phyloP scores from a whole-genome alignment of 2,888 invertebrate genomes.

The Gnatocerus cornutus region DNA sequence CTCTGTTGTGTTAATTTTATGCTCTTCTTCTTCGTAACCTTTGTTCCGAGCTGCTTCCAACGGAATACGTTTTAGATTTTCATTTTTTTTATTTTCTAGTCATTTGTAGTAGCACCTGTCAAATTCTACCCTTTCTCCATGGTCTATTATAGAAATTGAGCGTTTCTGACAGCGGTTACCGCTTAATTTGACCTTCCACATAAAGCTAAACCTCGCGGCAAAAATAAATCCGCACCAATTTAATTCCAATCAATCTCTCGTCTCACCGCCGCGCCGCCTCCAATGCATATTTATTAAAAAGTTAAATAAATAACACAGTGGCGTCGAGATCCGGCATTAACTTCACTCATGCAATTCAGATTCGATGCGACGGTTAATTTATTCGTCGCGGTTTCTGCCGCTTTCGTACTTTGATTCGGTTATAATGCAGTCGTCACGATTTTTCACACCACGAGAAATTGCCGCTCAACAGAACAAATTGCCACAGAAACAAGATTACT shows the following conservation, averaged over 20 bases:
- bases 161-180: too few species aligned
- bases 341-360: constrained; percentile 37
- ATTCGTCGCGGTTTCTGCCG: constrained; percentile 34
- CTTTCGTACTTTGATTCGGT: constrained; percentile 19
- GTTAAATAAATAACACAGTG: constrained; percentile 30
- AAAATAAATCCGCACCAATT: constrained; percentile 8
- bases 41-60: too few species aligned
- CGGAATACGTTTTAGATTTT: too few species aligned
- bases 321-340: constrained; percentile 26
- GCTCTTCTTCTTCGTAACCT: too few species aligned
- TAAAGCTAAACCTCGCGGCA: neutral
- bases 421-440: constrained; percentile 24
- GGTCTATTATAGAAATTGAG: too few species aligned
- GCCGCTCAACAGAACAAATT: neutral
- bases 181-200: too few species aligned
- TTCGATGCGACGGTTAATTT: constrained; percentile 35
- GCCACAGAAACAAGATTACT: neutral
- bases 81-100: too few species aligned
- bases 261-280: constrained; percentile 5
- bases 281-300: constrained; percentile 37
- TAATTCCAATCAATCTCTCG: constrained; percentile 23
- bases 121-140: too few species aligned
- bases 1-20: too few species aligned
- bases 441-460: constrained; percentile 10
- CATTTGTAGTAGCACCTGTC: too few species aligned